Evolutionary conservation across 2,113 vertebrate species (phyloP).

Genomic region (Upupa epops): DNA sequence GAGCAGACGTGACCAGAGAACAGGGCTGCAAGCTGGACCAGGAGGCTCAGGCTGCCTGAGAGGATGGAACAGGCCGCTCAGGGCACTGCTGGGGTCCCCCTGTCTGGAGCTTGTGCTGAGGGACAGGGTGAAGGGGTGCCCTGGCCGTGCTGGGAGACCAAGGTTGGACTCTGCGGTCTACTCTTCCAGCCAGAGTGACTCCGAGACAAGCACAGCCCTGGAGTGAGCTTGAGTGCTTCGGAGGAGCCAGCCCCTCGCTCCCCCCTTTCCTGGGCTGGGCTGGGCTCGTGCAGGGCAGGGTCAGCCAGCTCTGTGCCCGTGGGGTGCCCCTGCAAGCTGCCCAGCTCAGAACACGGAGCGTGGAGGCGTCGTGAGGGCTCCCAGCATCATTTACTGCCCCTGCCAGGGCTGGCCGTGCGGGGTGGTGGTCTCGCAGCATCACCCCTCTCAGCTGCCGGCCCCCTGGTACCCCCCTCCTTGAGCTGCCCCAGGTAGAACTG

Average conservation of each 20-base stretch:
- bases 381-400: neutral
- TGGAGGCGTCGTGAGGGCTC: fast-evolving
- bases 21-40: too few relatives aligned
- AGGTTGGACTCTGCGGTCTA: too few relatives aligned
- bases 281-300: too few relatives aligned
- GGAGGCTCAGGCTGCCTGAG: too few relatives aligned
- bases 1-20: too few relatives aligned
- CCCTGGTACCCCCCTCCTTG: neutral
- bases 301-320: fast-evolving
- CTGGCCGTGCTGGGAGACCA: too few relatives aligned
- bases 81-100: too few relatives aligned
- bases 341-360: neutral
- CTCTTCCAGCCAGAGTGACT: too few relatives aligned
- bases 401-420: neutral
- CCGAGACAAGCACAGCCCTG: neutral
- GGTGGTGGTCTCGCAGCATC: neutral
- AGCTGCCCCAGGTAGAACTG: slow-evolving; percentile 80
- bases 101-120: too few relatives aligned
- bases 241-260: neutral
- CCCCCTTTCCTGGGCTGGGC: too few relatives aligned
- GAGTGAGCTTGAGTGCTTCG: fast-evolving
- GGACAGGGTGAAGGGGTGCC: too few relatives aligned
- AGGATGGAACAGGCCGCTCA: too few relatives aligned
- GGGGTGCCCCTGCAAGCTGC: neutral
- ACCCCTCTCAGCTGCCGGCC: neutral